Evolutionary conservation across 2,797 vertebrate genomes (phyloP).

Genomic region (Oryzias dopingdopingensis): DNA sequence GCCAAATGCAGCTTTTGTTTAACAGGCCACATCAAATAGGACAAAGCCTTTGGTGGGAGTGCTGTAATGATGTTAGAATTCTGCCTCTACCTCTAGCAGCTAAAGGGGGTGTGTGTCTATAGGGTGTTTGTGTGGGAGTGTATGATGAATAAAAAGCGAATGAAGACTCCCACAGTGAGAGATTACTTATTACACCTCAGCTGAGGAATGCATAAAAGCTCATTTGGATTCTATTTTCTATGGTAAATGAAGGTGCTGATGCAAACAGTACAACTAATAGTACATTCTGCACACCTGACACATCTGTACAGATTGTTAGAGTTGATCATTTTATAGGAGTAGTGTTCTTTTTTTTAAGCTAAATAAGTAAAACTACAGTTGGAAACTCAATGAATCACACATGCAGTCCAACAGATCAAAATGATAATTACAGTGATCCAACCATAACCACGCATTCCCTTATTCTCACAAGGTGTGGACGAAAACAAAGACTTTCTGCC

Average conservation of each 20-base stretch:
- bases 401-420: not conserved
- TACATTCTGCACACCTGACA: conserved; percentile 16
- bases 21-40: conserved; percentile 27
- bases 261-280: conserved; percentile 40
- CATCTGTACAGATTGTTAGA: not conserved
- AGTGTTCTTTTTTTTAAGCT: too few relatives aligned
- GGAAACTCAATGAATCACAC: not conserved
- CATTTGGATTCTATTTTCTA: conserved; percentile 39
- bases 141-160: conserved; percentile 14
- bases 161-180: conserved; percentile 41
- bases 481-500: too few relatives aligned
- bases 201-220: conserved; percentile 48
- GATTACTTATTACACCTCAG: conserved; percentile 51
- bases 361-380: too few relatives aligned
- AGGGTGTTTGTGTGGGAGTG: not conserved
- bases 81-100: conserved; percentile 32
- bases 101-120: conserved; percentile 6
- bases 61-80: conserved; percentile 36
- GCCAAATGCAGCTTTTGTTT: conserved; percentile 61
- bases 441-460: not conserved
- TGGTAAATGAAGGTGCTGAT: conserved; percentile 28
- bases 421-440: not conserved
- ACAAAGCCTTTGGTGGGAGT: conserved; percentile 38
- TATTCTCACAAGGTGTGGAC: not conserved
- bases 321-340: too few relatives aligned